Percentiles rank a stretch among this genome's conserved stretches.
These are phyloP conservation scores for Dysdera silvatica DNA, from an alignment of 1,140 invertebrate species.

Conservation along the genomic window DNA sequence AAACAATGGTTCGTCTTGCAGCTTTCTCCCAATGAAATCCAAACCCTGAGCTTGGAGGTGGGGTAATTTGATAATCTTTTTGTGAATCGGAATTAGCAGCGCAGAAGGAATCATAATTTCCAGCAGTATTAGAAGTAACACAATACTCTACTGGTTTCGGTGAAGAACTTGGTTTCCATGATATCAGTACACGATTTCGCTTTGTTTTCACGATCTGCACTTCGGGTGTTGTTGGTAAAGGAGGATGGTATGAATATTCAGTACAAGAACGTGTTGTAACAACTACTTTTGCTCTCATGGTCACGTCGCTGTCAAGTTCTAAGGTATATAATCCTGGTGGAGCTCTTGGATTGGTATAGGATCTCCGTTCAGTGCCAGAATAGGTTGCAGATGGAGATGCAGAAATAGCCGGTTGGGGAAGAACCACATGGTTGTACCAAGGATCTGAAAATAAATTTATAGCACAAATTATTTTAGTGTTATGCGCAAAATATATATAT, in stretches of 20 bases:
- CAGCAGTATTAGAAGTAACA: slow-evolving; percentile 35
- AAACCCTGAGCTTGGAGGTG: slow-evolving; percentile 32
- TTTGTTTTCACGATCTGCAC: slow-evolving; percentile 30
- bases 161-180: slow-evolving; percentile 35
- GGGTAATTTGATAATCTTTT: slow-evolving; percentile 32
- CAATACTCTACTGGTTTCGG: slow-evolving; percentile 37
- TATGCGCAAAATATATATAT: too few relatives aligned
- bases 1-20: neutral
- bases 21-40: slow-evolving; percentile 37
- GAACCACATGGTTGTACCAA: slow-evolving; percentile 4
- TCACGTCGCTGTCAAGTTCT: slow-evolving; percentile 30
- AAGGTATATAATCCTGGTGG: slow-evolving; percentile 35
- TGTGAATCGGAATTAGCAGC: slow-evolving; percentile 33
- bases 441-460: neutral
- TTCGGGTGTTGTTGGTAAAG: slow-evolving; percentile 31
- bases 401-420: neutral
- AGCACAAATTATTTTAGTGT: too few relatives aligned
- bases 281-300: slow-evolving; percentile 32
- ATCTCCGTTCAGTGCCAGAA: slow-evolving; percentile 24
- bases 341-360: slow-evolving; percentile 28
- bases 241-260: slow-evolving; percentile 31
- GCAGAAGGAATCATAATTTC: slow-evolving; percentile 38
- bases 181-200: slow-evolving; percentile 27
- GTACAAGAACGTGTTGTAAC: slow-evolving; percentile 28
- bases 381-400: slow-evolving; percentile 22